Evolutionary conservation across 2,797 vertebrate species (phyloP), one percentile per base, ranked within the genome.

Genomic region (Cryptoblepharus egeriae): DNA sequence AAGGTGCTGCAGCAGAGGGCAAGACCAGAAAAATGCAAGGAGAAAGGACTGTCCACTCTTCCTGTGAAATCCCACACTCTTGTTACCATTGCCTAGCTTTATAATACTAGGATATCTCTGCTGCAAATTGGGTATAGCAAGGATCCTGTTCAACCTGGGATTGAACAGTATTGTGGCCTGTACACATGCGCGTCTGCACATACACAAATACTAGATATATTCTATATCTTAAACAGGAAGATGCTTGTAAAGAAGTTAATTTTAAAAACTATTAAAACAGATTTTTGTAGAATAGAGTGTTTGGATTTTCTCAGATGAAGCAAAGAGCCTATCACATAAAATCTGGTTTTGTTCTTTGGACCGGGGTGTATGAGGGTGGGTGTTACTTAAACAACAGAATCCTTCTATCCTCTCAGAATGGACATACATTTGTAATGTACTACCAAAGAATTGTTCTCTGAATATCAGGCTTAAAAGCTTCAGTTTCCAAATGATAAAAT

Each of bases 401-500:
- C 16, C 39, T 9, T 45, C 1, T 64, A 20, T 71, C 12, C 24
- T 32, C 35, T 61, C 57, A 61, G 55, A 76, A 76, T 5, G 60
- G 55, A 69, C 49, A 13, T 42, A 60, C 63, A 42, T 67, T 67
- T 45, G 55, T 63, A 77, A 76, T 85, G 83, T 84, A 83, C 69
- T 58, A 64, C 77, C 58, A 39, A 52, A 42, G 75, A 79, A 42
- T 28, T n/a, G 88, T 67, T n/a, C 67, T 85, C 60, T 24, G 22
- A 58, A 24, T 24, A 58, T 24, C 81, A 76, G 75, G 45, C 72
- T 78, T 84, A 87, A 73, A 83, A 85, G 58, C 58, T 58, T 87
- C 78, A 87, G 39, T 80, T 81, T 80, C 72, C 49, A 78, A 63
- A 85, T 75, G 83, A 89, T 91, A 81, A 82, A 63, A 78, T 77